Conservation (phyloP, 2,888 invertebrate genomes). For the Yponomeuta plumbellus region DNA sequence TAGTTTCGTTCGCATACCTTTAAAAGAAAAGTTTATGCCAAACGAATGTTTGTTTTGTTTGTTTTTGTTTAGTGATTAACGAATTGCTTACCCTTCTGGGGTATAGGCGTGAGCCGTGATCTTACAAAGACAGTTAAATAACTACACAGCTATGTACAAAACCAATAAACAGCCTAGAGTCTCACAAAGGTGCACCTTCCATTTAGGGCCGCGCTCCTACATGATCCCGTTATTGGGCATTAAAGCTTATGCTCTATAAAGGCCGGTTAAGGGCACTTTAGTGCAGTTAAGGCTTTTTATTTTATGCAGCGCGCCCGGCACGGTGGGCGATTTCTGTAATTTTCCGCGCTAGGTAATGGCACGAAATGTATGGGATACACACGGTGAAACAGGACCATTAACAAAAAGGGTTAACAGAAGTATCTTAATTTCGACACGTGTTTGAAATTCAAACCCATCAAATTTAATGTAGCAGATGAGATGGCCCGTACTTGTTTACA, state of each 20-base stretch:
- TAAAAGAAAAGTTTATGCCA: no score
- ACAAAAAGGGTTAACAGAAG: background rate
- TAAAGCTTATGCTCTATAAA: conserved; percentile 33
- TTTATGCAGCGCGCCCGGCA: conserved; percentile 30
- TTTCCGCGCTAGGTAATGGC: conserved; percentile 27
- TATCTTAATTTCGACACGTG: background rate
- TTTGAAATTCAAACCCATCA: background rate
- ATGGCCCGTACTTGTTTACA: no score
- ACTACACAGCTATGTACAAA: background rate
- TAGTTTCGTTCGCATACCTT: no score
- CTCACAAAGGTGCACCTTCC: background rate
- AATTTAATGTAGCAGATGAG: no score
- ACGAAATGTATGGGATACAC: conserved; percentile 17
- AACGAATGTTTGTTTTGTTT: no score
- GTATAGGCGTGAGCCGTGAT: no score
- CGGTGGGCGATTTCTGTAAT: conserved; percentile 28
- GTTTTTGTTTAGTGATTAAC: no score
- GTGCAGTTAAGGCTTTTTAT: conserved; percentile 27
- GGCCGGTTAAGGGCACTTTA: conserved; percentile 21
- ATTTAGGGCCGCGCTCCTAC: conserved; percentile 18
- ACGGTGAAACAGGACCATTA: background rate
- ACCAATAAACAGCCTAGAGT: background rate
- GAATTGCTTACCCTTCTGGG: no score
- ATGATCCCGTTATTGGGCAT: conserved; percentile 31
- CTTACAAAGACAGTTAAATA: no score